Base-by-base conservation (phyloP, 2,888 invertebrate species). In the Chironomus riparius region DNA sequence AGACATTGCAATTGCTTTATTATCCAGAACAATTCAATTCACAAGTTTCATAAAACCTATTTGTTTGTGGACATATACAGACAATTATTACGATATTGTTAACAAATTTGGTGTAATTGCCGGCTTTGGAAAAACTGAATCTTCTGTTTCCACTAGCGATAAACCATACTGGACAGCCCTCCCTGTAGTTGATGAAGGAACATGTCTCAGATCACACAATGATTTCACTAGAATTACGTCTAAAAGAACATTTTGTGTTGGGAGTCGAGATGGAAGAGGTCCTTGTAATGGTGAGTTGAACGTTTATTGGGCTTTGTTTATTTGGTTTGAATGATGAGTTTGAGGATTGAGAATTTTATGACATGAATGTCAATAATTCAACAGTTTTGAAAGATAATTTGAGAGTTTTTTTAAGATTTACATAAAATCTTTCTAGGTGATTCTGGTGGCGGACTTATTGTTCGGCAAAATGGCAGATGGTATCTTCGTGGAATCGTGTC, bases 1-100 rank as follows among this genome's bases (percentile, higher is more conserved):
- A 1, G 88, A 88, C 79, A 80, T 88, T n/a, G 87, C 87, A 1
- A 80, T 87, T 2, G 78, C 87, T 0, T 79, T 84, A 15, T 79
- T 88, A 12, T 83, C 83, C 74, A 80, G 84, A 15, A 80, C 82
- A 69, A 83, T 88, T 2, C 80, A 82, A 82, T 84, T 80, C 48
- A 85, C 83, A 3, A 79, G 81, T 1, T 83, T 81, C 6, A 85
- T 88, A 72, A 83, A 83, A 21, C 88, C 88, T 0, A 83, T 87
- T 22, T 88, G 88, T 76, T 79, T 88, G 6, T 88, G 68, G 68
- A 21, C 75, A 13, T 15, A 50, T 7, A 24, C 76, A 38, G 3
- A n/a, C 7, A n/a, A 15, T 24, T 69, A 81, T 2, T 80, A 81
- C 56, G 79, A 79, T 18, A 80, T 87, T 13, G 83, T 86, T 10